phyloP scores from a whole-genome alignment of 2,888 invertebrate species.

The Drosophila monieri region DNA sequence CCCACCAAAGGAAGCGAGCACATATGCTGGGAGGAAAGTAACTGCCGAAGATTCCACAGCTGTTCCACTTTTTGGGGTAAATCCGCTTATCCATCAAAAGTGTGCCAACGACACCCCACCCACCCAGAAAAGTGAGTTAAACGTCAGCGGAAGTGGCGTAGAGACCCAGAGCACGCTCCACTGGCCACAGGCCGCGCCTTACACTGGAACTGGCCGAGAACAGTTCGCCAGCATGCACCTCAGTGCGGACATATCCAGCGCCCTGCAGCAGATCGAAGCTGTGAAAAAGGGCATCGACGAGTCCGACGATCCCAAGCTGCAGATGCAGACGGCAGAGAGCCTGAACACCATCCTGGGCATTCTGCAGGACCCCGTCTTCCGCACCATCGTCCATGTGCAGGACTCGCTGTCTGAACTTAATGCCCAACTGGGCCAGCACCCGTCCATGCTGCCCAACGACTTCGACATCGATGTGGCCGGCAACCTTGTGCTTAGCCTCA shows the following conservation, averaged over 20 bases:
- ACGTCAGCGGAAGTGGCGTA: slow-evolving; percentile 36
- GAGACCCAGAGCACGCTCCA: slow-evolving; percentile 32
- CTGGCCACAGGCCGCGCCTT: slow-evolving; percentile 31
- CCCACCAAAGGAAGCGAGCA: background rate
- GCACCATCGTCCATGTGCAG: slow-evolving; percentile 95
- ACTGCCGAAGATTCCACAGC: background rate
- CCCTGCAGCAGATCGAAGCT: slow-evolving; percentile 94
- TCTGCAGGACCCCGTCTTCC: slow-evolving; percentile 94
- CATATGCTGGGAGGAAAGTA: slow-evolving; percentile 1
- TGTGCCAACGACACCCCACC: slow-evolving; percentile 42
- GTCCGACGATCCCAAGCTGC: slow-evolving; percentile 92
- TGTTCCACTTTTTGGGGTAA: slow-evolving; percentile 20
- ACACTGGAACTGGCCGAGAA: slow-evolving; percentile 5
- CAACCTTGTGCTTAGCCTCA: slow-evolving; percentile 88
- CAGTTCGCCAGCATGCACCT: slow-evolving; percentile 79
- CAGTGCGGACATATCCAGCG: slow-evolving; percentile 91
- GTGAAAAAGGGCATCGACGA: slow-evolving; percentile 94
- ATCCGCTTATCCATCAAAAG: slow-evolving; percentile 30
- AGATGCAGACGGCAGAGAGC: slow-evolving; percentile 89
- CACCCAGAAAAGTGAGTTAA: slow-evolving; percentile 1
- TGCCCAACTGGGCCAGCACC: slow-evolving; percentile 94
- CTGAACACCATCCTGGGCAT: slow-evolving; percentile 92
- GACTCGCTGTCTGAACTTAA: slow-evolving; percentile 95
- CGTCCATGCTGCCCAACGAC: slow-evolving; percentile 95
- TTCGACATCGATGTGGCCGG: slow-evolving; percentile 95